Evolutionary conservation across 2,797 vertebrate genomes (phyloP).

Genomic region (Acridotheres tristis): DNA sequence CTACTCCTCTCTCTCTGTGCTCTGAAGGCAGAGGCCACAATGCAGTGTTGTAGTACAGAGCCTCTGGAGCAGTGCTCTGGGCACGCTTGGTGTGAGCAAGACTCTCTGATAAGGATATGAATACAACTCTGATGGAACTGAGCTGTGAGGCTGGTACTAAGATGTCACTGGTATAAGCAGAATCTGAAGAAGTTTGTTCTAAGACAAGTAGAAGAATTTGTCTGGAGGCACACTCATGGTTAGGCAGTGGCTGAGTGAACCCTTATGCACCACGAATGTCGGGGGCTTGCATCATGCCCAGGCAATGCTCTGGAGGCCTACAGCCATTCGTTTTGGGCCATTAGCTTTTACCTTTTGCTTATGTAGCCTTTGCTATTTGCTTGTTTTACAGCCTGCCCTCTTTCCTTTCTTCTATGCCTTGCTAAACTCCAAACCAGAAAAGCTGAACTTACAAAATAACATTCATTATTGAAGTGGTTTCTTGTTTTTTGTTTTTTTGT

Average conservation of each 20-base stretch:
- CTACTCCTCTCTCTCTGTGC: not conserved
- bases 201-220: not conserved
- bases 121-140: not conserved
- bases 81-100: not conserved
- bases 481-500: not conserved
- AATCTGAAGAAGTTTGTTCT: not conserved
- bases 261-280: not conserved
- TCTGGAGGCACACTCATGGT: not conserved
- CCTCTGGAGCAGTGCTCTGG: not conserved
- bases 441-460: not conserved
- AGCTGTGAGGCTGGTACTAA: not conserved
- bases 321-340: not conserved
- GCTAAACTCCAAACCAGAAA: not conserved
- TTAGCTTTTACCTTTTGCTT: slow-evolving; percentile 16
- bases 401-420: not conserved
- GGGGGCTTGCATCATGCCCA: not conserved
- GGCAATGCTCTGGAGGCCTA: not conserved
- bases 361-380: not conserved
- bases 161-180: not conserved
- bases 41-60: rapidly evolving
- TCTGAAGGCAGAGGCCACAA: not conserved
- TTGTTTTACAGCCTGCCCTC: not conserved
- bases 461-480: not conserved
- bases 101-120: not conserved
- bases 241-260: not conserved